Evolutionary conservation across 2,888 invertebrate genomes (phyloP).

Genomic region (Meandrusa payeni): DNA sequence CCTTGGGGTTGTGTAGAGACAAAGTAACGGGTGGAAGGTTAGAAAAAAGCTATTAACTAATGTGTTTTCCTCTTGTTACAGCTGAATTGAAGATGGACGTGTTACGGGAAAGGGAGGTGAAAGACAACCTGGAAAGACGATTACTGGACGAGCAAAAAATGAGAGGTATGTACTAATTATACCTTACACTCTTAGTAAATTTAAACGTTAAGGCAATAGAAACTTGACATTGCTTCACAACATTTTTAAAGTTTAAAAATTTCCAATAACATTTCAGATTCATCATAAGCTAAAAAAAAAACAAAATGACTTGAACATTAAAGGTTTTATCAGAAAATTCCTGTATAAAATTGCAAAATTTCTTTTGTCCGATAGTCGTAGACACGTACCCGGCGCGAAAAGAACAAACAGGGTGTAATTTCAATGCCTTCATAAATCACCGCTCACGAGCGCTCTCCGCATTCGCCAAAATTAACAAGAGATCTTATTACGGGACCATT

Average conservation of each 20-base stretch:
- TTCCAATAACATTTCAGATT: too few species aligned
- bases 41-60: too few species aligned
- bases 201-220: too few species aligned
- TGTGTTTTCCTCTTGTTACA: too few species aligned
- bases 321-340: slow-evolving; percentile 5
- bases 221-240: too few species aligned
- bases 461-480: slow-evolving; percentile 71
- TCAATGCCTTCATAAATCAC: slow-evolving; percentile 70
- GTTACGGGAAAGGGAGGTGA: slow-evolving; percentile 94
- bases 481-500: slow-evolving; percentile 73
- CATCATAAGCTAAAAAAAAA: too few species aligned
- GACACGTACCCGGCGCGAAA: slow-evolving; percentile 42
- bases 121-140: slow-evolving; percentile 96
- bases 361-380: slow-evolving; percentile 27
- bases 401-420: slow-evolving; percentile 65
- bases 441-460: slow-evolving; percentile 52
- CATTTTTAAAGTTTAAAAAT: too few species aligned
- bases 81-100: slow-evolving; percentile 98
- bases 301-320: slow-evolving; percentile 11
- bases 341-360: slow-evolving; percentile 24
- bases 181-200: too few species aligned
- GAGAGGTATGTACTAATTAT: slow-evolving; percentile 90
- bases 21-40: too few species aligned
- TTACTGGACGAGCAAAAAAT: slow-evolving; percentile 96
- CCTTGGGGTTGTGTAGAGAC: too few species aligned